Base-by-base conservation (phyloP, 2,888 invertebrate species). In the Eulithis prunata region DNA sequence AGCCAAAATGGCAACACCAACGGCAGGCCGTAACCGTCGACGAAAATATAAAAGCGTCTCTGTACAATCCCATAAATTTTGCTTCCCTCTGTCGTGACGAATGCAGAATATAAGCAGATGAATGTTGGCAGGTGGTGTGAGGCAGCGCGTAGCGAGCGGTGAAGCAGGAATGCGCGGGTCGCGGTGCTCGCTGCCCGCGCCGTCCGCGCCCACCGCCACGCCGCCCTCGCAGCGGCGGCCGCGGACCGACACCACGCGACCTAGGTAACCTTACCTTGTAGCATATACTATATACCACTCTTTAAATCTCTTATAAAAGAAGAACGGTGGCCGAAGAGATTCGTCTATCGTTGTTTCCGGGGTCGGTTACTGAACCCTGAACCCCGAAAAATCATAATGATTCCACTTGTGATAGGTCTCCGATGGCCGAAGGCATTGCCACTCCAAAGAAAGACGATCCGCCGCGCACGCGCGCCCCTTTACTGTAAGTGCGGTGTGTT, bases 81-180 rank as follows among this genome's bases (percentile, higher is more conserved):
- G 2, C 1, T 21, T 21, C 21, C 2, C 21, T 21, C 21, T 21
- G 21, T 21, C 2, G 21, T 21, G 21, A 21, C 21, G 21, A 21
- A 21, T 21, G 21, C 21, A 21, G 21, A 21, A 21, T 21, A 21
- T 1, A 21, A 21, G 21, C 21, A 21, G 21, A 21, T 2, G 21
- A 21, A 21, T 47, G 2, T 45, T 62, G 47, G 6, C 60, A 79
- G 80, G 78, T 60, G 78, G 80, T 38, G 73, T 86, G 55, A 80
- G 90, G n/a, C 89, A 87, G 80, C 87, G 89, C 70, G 76, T 88
- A 75, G 80, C 85, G 70, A 84, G 86, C 75, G 82, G 71, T 64
- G 78, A 76, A 59, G 71, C 69, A 55, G 80, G 67, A 1, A 68
- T 64, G 76, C 82, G 86, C 68, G 86, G 85, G 11, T 84, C 86